Base-by-base conservation (phyloP, 2,888 invertebrate species). In the Mythimna vitellina region DNA sequence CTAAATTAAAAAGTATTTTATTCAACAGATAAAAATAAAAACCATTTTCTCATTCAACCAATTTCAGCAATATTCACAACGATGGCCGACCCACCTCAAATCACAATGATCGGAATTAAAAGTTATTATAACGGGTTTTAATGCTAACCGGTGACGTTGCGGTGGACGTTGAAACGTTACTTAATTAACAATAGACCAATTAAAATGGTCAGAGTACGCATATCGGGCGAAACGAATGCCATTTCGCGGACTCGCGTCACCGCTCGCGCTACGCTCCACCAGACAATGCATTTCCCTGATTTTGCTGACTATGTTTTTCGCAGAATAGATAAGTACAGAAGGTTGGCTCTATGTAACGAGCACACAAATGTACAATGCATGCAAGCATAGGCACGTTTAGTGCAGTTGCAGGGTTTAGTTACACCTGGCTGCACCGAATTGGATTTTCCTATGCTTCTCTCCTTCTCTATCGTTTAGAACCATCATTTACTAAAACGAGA, bases 151-250 rank as follows among this genome's bases (percentile, higher is more conserved):
- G 91, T 90, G 91, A 91, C 89, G 90, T 89, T 92, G 93, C 85
- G 92, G 93, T 90, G 86, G 88, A 92, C 89, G 92, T 90, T 93
- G 94, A 94, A 95, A 94, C 93, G 95, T 95, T 93, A 93, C 93
- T 93, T 94, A 96, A 96, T 95, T 95, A 96, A 96, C 96, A 96
- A 96, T 96, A 94, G 95, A 93, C 93, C 95, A 96, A 96, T 96
- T 96, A 96, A 95, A 93, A 93, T 93, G 90, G 88, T 90, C 88
- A 89, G 89, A 87, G 89, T 89, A 88, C 91, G 93, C 92, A 92
- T 91, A 89, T 90, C 88, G 89, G 87, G 83, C 89, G 92, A 95
- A 94, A 94, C 92, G 93, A 93, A 93, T 93, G 92, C 89, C 89
- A 92, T 92, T 92, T 89, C 89, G 91, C 89, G 90, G 89, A 84